Evolutionary conservation across 2,797 vertebrate species (phyloP).

Genomic region (Loris lydekkerianus): DNA sequence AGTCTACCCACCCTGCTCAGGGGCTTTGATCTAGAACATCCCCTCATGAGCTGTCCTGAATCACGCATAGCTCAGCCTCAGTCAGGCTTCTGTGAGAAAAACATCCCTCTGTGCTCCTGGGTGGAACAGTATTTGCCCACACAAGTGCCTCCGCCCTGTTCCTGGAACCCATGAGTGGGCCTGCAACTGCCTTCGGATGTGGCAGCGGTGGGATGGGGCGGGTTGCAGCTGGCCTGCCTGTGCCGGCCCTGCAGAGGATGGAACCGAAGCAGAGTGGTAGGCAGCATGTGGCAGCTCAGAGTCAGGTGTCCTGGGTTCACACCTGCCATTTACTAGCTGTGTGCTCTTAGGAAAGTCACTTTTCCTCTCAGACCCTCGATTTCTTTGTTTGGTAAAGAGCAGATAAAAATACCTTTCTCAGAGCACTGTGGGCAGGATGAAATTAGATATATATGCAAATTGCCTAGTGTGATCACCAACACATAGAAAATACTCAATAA

Average conservation of each 20-base stretch:
- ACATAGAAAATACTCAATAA: not conserved
- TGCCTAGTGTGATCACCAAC: not conserved
- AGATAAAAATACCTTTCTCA: conserved; percentile 61
- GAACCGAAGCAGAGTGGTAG: not conserved
- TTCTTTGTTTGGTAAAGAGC: conserved; percentile 60
- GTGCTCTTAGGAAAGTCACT: conserved; percentile 15
- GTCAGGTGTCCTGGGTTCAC: not conserved
- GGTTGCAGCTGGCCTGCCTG: accelerated
- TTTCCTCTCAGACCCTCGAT: conserved; percentile 39
- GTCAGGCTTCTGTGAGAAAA: conserved; percentile 8
- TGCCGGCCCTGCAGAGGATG: accelerated
- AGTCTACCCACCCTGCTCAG: not conserved
- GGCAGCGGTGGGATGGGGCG: not conserved
- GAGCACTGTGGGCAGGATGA: conserved; percentile 43
- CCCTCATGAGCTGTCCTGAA: not conserved
- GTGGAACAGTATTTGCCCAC: not conserved
- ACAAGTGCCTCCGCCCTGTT: not conserved
- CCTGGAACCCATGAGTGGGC: not conserved
- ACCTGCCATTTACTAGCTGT: not conserved
- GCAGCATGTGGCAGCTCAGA: not conserved
- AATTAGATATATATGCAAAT: conserved; percentile 68
- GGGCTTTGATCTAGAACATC: not conserved
- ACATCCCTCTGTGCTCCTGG: not conserved
- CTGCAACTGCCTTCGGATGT: not conserved
- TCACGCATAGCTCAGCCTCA: not conserved